Conservation (phyloP, 1,140 invertebrate genomes). For the Brachionus asplanchnoidis region DNA sequence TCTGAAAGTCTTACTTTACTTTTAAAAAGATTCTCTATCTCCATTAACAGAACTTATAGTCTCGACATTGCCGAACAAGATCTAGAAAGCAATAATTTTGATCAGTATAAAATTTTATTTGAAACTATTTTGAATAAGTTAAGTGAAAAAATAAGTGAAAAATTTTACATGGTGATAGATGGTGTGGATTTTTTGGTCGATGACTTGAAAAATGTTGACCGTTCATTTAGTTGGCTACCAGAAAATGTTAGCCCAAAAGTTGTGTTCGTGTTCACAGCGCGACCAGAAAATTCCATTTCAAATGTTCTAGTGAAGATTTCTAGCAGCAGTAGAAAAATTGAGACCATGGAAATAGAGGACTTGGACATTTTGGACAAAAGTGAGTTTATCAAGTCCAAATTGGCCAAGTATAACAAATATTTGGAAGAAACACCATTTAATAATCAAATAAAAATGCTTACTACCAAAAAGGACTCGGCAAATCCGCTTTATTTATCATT, state of each 20-base stretch:
- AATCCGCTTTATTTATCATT: slow-evolving; percentile 55
- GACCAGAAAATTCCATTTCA: neutral
- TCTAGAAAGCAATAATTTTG: slow-evolving; percentile 49
- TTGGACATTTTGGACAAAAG: slow-evolving; percentile 53
- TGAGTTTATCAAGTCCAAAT: slow-evolving; percentile 50
- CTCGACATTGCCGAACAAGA: slow-evolving; percentile 44
- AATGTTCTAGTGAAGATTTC: neutral
- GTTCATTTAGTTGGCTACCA: slow-evolving; percentile 53
- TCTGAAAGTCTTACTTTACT: slow-evolving; percentile 51
- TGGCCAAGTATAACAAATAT: slow-evolving; percentile 51
- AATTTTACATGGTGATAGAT: slow-evolving; percentile 50
- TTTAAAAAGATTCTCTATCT: slow-evolving; percentile 48
- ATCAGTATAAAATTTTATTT: slow-evolving; percentile 20
- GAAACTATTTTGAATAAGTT: neutral
- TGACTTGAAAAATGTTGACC: slow-evolving; percentile 46
- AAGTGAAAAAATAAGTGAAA: neutral
- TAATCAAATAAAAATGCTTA: slow-evolving; percentile 56
- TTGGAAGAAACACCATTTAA: slow-evolving; percentile 57
- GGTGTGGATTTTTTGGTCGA: slow-evolving; percentile 52
- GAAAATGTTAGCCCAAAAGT: slow-evolving; percentile 44
- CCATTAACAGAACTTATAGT: slow-evolving; percentile 48
- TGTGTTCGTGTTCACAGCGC: neutral
- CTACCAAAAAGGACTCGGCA: slow-evolving; percentile 55
- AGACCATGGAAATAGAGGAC: slow-evolving; percentile 46
- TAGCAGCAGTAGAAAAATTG: neutral